phyloP scores from a whole-genome alignment of 1,140 invertebrate genomes.

The Sitodiplosis mosellana region DNA sequence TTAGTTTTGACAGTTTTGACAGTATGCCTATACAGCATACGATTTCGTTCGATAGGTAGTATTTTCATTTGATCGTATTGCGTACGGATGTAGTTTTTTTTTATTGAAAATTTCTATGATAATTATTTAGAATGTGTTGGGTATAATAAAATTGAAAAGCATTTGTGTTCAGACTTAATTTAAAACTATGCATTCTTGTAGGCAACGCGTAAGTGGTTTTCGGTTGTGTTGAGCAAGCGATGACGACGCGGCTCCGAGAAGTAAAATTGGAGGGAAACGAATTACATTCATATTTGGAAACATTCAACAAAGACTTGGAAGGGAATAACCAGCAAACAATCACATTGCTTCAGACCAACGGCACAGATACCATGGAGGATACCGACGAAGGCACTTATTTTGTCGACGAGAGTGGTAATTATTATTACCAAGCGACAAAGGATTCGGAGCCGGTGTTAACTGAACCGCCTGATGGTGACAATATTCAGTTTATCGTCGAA shows the following conservation, averaged over 20 bases:
- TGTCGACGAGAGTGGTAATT: slow-evolving; percentile 48
- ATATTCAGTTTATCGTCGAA: slow-evolving; percentile 3
- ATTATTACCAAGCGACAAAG: slow-evolving; percentile 45
- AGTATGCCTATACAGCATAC: too few relatives aligned
- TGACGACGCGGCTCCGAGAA: neutral
- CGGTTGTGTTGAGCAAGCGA: neutral
- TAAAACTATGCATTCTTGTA: too few relatives aligned
- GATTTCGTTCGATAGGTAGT: too few relatives aligned
- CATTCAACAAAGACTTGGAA: slow-evolving; percentile 72
- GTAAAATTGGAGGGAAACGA: slow-evolving; percentile 7
- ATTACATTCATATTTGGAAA: slow-evolving; percentile 59
- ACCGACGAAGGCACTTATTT: slow-evolving; percentile 41
- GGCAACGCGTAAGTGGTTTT: too few relatives aligned
- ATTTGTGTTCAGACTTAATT: too few relatives aligned
- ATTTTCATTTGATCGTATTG: too few relatives aligned
- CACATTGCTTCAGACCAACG: neutral
- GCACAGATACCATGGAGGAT: slow-evolving; percentile 25
- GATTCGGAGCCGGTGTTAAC: slow-evolving; percentile 41
- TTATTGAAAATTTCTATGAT: too few relatives aligned
- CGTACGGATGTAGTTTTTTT: too few relatives aligned
- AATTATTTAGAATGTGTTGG: too few relatives aligned
- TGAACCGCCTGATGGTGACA: slow-evolving; percentile 19
- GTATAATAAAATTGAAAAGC: too few relatives aligned
- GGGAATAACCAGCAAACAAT: slow-evolving; percentile 13
- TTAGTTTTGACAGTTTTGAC: too few relatives aligned